Base-by-base conservation (phyloP, 2,797 vertebrate species). In the Tapera naevia region DNA sequence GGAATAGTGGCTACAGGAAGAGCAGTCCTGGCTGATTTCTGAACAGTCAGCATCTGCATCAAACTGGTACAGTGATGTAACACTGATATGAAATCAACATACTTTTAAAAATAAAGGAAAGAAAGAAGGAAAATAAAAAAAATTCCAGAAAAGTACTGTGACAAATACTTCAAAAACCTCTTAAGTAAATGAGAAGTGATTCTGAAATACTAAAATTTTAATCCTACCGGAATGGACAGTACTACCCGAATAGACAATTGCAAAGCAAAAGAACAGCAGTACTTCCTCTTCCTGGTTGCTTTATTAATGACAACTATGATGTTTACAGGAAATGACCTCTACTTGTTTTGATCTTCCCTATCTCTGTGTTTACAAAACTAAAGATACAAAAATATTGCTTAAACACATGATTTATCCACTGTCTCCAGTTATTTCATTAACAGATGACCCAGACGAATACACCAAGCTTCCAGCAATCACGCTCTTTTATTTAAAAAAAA, bases 1-100 rank as follows among this genome's bases (percentile, higher is more conserved):
- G 23, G 13, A 74, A 48, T 17, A 60, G 10, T 25, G 10, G 37
- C 24, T 70, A 53, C 30, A 62, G 24, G 27, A 84, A 48, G 13
- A 69, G 1, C 7, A 11, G 3, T 39, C 1, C 1, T 10, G 41
- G 8, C 5, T 46, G 7, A 33, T 33, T 79, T 64, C 62, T 45
- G 53, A 80, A 82, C 23, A 35, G 18, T 17, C 30, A 82, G 5
- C 30, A 69, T 37, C 23, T 41, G 32, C 2, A 0, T 6, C 45
- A 64, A 88, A 45, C 21, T 7, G 9, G 27, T 45, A 80, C 22
- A n/a, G 28, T 43, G 51, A 71, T 32, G 10, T 17, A 43, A 35
- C 32, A 65, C 5, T 54, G 15, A 51, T 13, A 51, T 11, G 13
- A 27, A 71, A 78, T 11, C 66, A 53, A 8, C 8, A 4, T 17